Base-by-base conservation (phyloP, 2,888 invertebrate genomes). In the Dyspetes luteomarginatus region DNA sequence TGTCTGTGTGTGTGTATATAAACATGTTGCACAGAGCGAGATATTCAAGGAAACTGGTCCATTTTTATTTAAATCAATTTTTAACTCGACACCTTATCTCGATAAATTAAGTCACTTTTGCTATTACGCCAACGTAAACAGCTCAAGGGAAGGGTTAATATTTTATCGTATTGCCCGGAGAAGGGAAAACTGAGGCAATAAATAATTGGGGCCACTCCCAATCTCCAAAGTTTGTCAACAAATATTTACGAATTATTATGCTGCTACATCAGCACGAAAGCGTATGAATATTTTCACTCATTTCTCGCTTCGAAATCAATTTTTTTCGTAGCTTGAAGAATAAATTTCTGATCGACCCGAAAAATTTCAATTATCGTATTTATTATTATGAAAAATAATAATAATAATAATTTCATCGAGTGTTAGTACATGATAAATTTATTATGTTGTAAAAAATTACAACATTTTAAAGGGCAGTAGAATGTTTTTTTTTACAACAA, bases 171-270 rank as follows among this genome's bases (percentile, higher is more conserved):
- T n/a, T n/a, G n/a, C 9, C 12, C 1, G 9, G 60, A 41, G 52
- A 67, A 64, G 48, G 68, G 68, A 67, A 64, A 15, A 22, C 48
- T 65, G 62, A 62, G 12, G 56, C 55, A 41, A 45, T 36, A 15
- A 58, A 74, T 69, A 69, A 69, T 74, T 68, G 65, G 1, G 50
- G 15, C 48, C 52, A 55, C 69, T 65, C 48, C 28, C 52, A 45
- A 68, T 56, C 22, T n/a, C 19, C 43, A 43, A n/a, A n/a, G n/a
- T 68, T 68, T 78, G 67, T 62, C 72, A 67, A 78, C 52, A 28
- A 17, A 45, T 5, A 43, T 45, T 78, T 73, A 4, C 30, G 28
- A 9, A 64, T 64, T 28, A 62, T 76, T 43, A 67, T n/a, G 24
- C 52, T 36, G n/a, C n/a, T n/a, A n/a, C n/a, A 68, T 15, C 30